Conservation (phyloP, 2,888 invertebrate species). For the Unio delphinus region DNA sequence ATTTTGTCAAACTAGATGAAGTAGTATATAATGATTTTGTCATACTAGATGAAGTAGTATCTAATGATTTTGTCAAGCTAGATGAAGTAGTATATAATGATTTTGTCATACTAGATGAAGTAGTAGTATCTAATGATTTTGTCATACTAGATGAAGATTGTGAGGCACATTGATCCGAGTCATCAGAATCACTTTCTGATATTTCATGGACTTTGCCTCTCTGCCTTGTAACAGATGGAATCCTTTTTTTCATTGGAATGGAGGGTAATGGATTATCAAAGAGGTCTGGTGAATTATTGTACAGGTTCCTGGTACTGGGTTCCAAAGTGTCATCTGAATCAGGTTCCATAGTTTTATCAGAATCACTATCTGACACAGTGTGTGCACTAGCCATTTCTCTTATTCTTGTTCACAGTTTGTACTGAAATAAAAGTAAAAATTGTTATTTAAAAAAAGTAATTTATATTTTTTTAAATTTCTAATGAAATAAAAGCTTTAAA, state of each 20-base stretch:
- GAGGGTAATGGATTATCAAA: constrained; percentile 30
- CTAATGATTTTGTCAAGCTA: not conserved
- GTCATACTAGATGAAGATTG: not conserved
- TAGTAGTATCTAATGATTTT: not conserved
- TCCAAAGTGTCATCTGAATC: constrained; percentile 30
- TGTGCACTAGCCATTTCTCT: constrained; percentile 9
- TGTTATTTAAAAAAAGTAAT: no score
- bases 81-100: not conserved
- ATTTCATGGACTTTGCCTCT: constrained; percentile 38
- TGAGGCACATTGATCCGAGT: not conserved
- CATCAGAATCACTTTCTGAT: constrained; percentile 49
- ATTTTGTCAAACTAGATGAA: not conserved
- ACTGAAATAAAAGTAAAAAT: no score
- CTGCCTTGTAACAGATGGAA: constrained; percentile 2
- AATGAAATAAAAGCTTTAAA: no score
- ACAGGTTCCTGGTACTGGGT: constrained; percentile 11
- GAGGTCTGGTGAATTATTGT: constrained; percentile 41
- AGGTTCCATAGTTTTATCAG: constrained; percentile 49
- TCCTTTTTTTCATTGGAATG: no score
- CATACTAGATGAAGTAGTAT: not conserved
- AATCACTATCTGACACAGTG: constrained; percentile 52
- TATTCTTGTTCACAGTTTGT: constrained; percentile 5
- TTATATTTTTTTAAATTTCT: no score
- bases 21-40: not conserved
- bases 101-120: not conserved